These are phyloP conservation scores for Polietes domitor DNA, from an alignment of 2,888 invertebrate species.

Conservation along the genomic window DNA sequence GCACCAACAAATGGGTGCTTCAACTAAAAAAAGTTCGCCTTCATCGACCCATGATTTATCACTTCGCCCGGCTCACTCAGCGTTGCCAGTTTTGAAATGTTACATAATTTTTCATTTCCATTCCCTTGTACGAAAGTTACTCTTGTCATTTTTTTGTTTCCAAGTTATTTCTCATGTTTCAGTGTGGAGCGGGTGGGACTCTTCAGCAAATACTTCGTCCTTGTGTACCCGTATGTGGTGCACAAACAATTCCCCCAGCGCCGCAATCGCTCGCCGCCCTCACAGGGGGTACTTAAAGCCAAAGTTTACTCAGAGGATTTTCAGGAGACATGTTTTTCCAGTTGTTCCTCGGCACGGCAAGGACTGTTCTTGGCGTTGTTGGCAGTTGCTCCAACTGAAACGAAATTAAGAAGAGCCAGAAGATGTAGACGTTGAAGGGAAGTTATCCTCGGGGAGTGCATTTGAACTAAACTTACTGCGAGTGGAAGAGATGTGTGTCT, in stretches of 20 bases:
- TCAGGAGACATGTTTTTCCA: neutral
- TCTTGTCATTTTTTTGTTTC: slow-evolving; percentile 54
- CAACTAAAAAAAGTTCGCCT: neutral
- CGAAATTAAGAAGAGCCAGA: neutral
- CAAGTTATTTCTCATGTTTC: slow-evolving; percentile 62
- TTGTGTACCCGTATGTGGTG: neutral
- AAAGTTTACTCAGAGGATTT: slow-evolving; percentile 33
- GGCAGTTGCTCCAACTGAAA: slow-evolving; percentile 18
- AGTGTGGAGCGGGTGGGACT: too few relatives aligned
- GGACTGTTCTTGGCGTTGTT: slow-evolving; percentile 16
- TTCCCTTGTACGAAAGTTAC: slow-evolving; percentile 38
- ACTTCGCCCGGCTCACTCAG: neutral
- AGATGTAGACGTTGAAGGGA: neutral
- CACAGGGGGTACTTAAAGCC: slow-evolving; percentile 43
- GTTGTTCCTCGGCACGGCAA: slow-evolving; percentile 24
- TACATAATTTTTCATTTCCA: slow-evolving; percentile 36
- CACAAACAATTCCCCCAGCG: slow-evolving; percentile 36
- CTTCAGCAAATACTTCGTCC: neutral
- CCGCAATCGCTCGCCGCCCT: too few relatives aligned
- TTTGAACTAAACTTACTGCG: slow-evolving; percentile 33
- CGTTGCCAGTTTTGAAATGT: slow-evolving; percentile 21
- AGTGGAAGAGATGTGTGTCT: neutral
- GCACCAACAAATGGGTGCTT: neutral
- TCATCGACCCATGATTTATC: neutral
- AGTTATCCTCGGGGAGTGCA: slow-evolving; percentile 61